Evolutionary conservation across 1,140 invertebrate genomes (phyloP), one percentile per base, ranked within the genome.

Genomic region (Schmidtea mediterranea): DNA sequence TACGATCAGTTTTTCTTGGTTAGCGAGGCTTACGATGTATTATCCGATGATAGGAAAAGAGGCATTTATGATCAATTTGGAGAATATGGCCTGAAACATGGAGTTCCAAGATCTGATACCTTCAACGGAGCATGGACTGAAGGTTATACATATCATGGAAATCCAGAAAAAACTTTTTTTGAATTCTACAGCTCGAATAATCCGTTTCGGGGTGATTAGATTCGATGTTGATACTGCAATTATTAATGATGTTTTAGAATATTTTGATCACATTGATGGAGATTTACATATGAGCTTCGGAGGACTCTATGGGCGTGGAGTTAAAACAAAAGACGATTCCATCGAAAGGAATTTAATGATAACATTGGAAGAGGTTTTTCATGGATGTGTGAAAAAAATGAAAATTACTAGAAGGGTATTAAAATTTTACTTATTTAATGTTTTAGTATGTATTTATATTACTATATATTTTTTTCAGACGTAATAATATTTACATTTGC

Each of bases 361-460:
- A 1, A 58, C 59, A 12, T 52, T 68, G n/a, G 65, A 67, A 54
- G 66, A 68, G 56, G 58, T 66, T 15, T 67, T 55, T 53, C 62
- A 63, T 58, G 90, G 90, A 22, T 92, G 84, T 62, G 82, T 81
- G 0, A 98, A 97, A 67, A 97, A 95, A 68, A 98, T 98, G 89
- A 97, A 95, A 69, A 97, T 98, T 46, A 90, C 84, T 15, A 73
- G 86, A 54, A 76, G 78, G 56, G 82, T 94, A 15, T 48, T 53
- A 54, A 23, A 13, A 3, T 22, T 45, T 32, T 10, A 6, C 10
- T 32, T 32, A 3, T 32, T 32, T 32, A n/a, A n/a, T n/a, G n/a
- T n/a, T n/a, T n/a, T n/a, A n/a, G n/a, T n/a, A n/a, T n/a, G n/a
- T n/a, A n/a, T n/a, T n/a, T n/a, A n/a, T n/a, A n/a, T n/a, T n/a